Percentiles rank a stretch among this genome's conserved stretches.
These are phyloP conservation scores for Salvelinus sp. DNA, from an alignment of 2,113 vertebrate species.

Conservation along the genomic window DNA sequence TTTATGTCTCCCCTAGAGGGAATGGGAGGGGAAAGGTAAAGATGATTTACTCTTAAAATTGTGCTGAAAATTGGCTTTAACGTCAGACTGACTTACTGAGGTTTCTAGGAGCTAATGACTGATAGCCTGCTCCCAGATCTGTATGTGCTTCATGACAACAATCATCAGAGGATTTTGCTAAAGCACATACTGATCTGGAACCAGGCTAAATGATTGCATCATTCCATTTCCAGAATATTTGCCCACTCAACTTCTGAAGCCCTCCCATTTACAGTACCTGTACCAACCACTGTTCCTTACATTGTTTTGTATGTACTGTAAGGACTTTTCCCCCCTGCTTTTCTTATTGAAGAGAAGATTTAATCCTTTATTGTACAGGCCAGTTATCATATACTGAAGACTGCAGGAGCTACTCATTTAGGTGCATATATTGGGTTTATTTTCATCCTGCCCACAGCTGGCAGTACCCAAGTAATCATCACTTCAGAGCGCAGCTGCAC, in stretches of 20 bases:
- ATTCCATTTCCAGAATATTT: conserved; percentile 40
- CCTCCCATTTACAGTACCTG: conserved; percentile 16
- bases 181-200: conserved; percentile 9
- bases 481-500: no score
- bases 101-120: conserved; percentile 15
- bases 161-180: conserved; percentile 11
- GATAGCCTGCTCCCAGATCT: no score
- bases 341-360: conserved; percentile 33
- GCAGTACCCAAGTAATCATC: no score
- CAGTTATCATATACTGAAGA: conserved; percentile 17
- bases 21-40: conserved; percentile 10
- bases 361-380: conserved; percentile 32
- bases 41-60: conserved; percentile 3
- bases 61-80: conserved; percentile 27
- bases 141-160: no score
- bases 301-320: conserved; percentile 10
- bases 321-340: conserved; percentile 28
- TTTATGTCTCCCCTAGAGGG: conserved; percentile 28
- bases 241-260: conserved; percentile 50
- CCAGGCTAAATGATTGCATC: conserved; percentile 32
- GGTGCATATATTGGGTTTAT: conserved; percentile 25
- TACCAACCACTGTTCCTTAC: conserved; percentile 26
- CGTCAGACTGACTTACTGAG: conserved; percentile 10
- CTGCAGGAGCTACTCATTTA: neutral
- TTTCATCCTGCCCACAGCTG: no score